Percentiles rank a stretch among this genome's conserved stretches.
phyloP scores from a whole-genome alignment of 2,888 invertebrate genomes.

The Drosophila ezoana region DNA sequence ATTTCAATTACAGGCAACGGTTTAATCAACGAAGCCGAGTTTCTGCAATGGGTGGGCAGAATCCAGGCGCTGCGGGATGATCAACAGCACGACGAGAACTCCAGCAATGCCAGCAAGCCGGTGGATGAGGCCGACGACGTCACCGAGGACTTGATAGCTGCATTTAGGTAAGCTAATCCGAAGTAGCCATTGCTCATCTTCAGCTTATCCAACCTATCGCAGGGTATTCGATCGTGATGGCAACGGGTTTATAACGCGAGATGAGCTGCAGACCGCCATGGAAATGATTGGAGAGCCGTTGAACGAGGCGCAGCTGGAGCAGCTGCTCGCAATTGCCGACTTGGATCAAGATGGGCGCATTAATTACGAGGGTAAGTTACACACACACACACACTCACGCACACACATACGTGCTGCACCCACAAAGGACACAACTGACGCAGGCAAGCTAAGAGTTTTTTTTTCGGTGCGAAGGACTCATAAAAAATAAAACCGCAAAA shows the following conservation, averaged over 20 bases:
- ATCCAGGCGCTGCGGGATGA: conserved; percentile 89
- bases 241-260: conserved; percentile 94
- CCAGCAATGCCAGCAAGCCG: conserved; percentile 79
- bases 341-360: conserved; percentile 92
- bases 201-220: not conserved
- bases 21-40: conserved; percentile 91
- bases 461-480: conserved; percentile 43
- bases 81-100: conserved; percentile 82
- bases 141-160: conserved; percentile 92
- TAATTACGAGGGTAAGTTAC: conserved; percentile 90
- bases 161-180: conserved; percentile 88
- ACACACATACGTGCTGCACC: conserved; percentile 2
- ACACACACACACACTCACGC: conserved; percentile 1
- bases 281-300: conserved; percentile 93
- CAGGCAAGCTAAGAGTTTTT: conserved; percentile 11
- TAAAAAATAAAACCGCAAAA: conserved; percentile 33
- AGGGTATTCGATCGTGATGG: conserved; percentile 95
- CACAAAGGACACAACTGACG: conserved; percentile 53
- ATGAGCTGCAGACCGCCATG: conserved; percentile 91
- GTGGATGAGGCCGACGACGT: conserved; percentile 87
- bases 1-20: conserved; percentile 87
- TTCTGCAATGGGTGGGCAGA: conserved; percentile 91
- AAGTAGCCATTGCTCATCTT: too few relatives aligned
- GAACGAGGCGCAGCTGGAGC: conserved; percentile 90
- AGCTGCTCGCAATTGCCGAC: conserved; percentile 90